Conservation (phyloP, 2,888 invertebrate genomes). For the Pterostichus niger region DNA sequence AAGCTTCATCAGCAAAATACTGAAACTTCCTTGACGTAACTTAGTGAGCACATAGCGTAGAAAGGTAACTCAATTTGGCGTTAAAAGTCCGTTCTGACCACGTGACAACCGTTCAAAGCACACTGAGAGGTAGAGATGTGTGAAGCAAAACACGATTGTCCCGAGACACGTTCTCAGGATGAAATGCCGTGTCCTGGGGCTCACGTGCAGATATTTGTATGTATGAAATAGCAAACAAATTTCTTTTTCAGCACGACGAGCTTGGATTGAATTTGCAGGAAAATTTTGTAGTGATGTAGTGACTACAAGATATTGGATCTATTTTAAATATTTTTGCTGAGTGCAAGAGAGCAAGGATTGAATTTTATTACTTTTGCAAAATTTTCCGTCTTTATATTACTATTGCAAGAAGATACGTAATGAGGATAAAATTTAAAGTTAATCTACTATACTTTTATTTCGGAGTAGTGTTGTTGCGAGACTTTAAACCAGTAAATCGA, state of each 20-base stretch:
- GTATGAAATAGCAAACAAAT: not conserved
- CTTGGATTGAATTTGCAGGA: not conserved
- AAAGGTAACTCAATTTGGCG: conserved; percentile 37
- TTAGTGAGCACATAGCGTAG: not conserved
- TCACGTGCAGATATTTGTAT: not conserved
- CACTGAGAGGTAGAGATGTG: not conserved
- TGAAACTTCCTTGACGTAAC: conserved; percentile 26
- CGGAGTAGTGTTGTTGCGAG: too few species aligned
- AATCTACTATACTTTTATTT: too few species aligned
- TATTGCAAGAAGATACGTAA: too few species aligned
- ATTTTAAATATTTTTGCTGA: too few species aligned
- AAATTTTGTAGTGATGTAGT: not conserved
- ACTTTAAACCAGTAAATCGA: too few species aligned
- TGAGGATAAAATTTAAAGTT: too few species aligned
- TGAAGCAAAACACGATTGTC: not conserved
- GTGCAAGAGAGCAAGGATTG: too few species aligned
- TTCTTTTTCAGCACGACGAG: not conserved
- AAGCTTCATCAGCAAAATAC: conserved; percentile 27
- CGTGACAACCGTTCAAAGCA: conserved; percentile 23
- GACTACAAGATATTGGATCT: too few species aligned
- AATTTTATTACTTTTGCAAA: too few species aligned
- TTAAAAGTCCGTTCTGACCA: conserved; percentile 13
- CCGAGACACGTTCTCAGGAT: not conserved
- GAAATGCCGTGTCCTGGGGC: not conserved
- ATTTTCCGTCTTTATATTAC: too few species aligned